Evolutionary conservation across 2,797 vertebrate genomes (phyloP).

Genomic region (Etheostoma perlongum): DNA sequence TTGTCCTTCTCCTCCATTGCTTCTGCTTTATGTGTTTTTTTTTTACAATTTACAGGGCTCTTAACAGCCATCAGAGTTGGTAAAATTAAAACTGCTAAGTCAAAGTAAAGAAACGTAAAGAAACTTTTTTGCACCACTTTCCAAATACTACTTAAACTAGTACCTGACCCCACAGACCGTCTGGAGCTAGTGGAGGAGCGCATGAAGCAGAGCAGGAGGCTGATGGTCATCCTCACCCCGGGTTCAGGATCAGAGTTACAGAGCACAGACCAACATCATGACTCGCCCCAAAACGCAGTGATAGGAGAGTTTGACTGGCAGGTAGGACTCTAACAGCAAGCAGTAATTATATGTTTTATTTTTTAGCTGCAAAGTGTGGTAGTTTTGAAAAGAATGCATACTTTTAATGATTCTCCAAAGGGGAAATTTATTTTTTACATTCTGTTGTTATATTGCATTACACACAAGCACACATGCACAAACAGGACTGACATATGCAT

Average conservation of each 20-base stretch:
- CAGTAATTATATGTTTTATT: too few species aligned
- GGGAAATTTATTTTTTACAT: too few species aligned
- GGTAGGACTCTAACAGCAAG: slow-evolving; percentile 70
- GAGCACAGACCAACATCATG: background rate
- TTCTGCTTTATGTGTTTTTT: background rate
- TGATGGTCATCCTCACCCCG: slow-evolving; percentile 86
- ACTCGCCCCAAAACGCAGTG: slow-evolving; percentile 20
- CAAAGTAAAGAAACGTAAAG: background rate
- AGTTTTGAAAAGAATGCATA: background rate
- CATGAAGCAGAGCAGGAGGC: slow-evolving; percentile 85
- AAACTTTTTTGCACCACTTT: background rate
- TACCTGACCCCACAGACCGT: slow-evolving; percentile 60
- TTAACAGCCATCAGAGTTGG: background rate
- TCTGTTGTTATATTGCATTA: too few species aligned
- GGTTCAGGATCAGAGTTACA: slow-evolving; percentile 11
- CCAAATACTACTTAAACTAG: background rate
- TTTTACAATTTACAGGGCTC: background rate
- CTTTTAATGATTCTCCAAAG: too few species aligned
- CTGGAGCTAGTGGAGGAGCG: slow-evolving; percentile 79
- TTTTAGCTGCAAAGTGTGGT: too few species aligned
- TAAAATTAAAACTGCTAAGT: background rate
- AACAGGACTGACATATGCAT: too few species aligned
- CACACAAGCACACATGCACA: too few species aligned
- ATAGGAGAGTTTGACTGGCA: slow-evolving; percentile 85
- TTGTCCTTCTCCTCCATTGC: too few species aligned